These are phyloP conservation scores for Hirtodrosophila trivittata DNA, from an alignment of 2,888 invertebrate species.

Conservation along the genomic window DNA sequence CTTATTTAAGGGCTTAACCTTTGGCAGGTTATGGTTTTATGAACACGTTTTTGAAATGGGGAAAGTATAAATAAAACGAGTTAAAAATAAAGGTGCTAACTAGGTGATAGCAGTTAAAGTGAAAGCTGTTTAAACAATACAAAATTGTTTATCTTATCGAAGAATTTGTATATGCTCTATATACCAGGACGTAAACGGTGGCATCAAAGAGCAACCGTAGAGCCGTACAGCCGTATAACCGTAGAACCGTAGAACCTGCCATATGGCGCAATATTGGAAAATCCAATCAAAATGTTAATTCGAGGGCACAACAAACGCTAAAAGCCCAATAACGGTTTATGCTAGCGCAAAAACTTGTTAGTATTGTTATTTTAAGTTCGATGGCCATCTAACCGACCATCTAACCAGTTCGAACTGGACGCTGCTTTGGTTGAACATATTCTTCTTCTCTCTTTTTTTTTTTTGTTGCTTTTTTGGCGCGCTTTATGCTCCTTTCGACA, in stretches of 20 bases:
- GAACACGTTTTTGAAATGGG: too few species aligned
- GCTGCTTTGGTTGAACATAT: constrained; percentile 1
- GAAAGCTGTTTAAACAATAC: constrained; percentile 33
- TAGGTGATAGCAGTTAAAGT: not conserved
- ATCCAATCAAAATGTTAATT: constrained; percentile 79
- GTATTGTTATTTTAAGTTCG: constrained; percentile 50
- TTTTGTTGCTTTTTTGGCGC: not conserved
- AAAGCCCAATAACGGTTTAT: constrained; percentile 35
- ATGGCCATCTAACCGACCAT: constrained; percentile 10
- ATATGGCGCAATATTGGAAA: constrained; percentile 78
- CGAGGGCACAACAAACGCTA: constrained; percentile 39
- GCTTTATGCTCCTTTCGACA: not conserved
- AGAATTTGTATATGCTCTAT: constrained; percentile 34
- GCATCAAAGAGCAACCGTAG: too few species aligned
- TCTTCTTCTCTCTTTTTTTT: not conserved
- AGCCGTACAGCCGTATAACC: too few species aligned
- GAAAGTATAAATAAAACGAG: too few species aligned
- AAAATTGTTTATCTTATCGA: constrained; percentile 57
- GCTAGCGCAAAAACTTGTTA: constrained; percentile 33
- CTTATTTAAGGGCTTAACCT: too few species aligned
- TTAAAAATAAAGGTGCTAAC: too few species aligned
- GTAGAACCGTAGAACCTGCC: constrained; percentile 48
- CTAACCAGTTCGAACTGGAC: not conserved
- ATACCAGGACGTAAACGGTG: too few species aligned
- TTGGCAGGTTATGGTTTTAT: too few species aligned